Evolutionary conservation across 2,797 vertebrate genomes (phyloP).

Genomic region (Eupleurogrammus muticus): DNA sequence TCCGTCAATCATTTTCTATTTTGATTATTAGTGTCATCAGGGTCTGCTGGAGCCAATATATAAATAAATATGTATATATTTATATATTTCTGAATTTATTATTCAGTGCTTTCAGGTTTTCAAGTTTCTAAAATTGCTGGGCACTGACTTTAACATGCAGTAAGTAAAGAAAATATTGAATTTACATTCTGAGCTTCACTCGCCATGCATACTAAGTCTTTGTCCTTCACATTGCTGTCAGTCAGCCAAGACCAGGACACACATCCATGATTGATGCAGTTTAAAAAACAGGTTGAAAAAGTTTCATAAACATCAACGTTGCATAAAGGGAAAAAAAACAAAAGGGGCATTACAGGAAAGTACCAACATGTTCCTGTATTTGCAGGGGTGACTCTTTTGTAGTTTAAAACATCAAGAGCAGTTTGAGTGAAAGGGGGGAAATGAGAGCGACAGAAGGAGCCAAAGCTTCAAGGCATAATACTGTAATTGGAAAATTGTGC

Average conservation of each 20-base stretch:
- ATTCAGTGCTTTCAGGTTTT: background rate
- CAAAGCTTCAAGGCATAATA: conserved; percentile 79
- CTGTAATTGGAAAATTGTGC: conserved; percentile 83
- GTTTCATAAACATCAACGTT: conserved; percentile 30
- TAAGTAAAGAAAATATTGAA: conserved; percentile 13
- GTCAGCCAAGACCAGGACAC: conserved; percentile 26
- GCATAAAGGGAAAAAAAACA: conserved; percentile 10
- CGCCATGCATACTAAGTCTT: background rate
- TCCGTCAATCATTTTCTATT: too few species aligned
- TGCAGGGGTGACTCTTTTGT: conserved; percentile 62
- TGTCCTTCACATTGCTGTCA: conserved; percentile 21
- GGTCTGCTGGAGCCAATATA: too few species aligned
- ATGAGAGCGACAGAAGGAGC: conserved; percentile 68
- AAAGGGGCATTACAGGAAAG: conserved; percentile 45
- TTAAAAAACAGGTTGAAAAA: conserved; percentile 36
- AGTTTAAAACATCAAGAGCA: conserved; percentile 73
- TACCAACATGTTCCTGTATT: conserved; percentile 37
- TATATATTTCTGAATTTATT: background rate
- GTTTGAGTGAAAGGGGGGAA: conserved; percentile 72
- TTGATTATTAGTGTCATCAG: too few species aligned
- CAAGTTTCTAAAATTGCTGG: background rate
- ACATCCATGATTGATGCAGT: conserved; percentile 10
- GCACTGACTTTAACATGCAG: background rate
- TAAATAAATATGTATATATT: too few species aligned
- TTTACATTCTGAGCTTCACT: conserved; percentile 19